Evolutionary conservation across 1,140 invertebrate species (phyloP), one percentile per base, ranked within the genome.

Genomic region (Carposina sasakii): DNA sequence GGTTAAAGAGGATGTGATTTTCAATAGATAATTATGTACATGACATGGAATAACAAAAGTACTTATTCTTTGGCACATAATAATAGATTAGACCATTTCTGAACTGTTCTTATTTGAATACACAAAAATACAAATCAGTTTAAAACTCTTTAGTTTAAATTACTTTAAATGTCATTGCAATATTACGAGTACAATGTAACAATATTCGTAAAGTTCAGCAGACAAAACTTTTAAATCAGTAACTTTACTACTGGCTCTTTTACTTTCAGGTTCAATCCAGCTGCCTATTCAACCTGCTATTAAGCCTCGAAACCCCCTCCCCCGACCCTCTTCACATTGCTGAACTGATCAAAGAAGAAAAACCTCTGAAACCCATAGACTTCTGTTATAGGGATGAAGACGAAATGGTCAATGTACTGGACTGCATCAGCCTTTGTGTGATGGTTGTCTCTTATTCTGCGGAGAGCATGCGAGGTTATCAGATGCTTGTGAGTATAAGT

Each of bases 391-490:
- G 96, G 54, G 96, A 98, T 67, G 97, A 98, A 70, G 93, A 95
- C 34, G 96, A 98, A 83, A 95, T 96, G 87, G 94, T 98, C 16
- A 94, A 93, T 6, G 93, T 98, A 1, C 78, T 98, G 21, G 96
- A 98, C 76, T 97, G 95, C 59, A 96, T 98, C 60, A 96, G 95
- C 3, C 88, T 97, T 16, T 98, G 96, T 73, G 97, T 99, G 0
- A 98, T 98, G 89, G 97, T 99, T 0, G 95, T 99, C 12, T 96
- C 97, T 1, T 99, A 99, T 85, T 94, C 97, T 0, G 94, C 97
- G 12, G 97, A 99, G 84, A 97, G 97, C 34, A 90, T 94, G 39
- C 87, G 98, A 56, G 96, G 96, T 26, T 96, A 97, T 79, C 98
- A 99, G 85, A 99, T 99, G 98, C 87, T 99, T 74, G 93, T 94